Evolutionary conservation across 2,797 vertebrate genomes (phyloP).

Genomic region (Aldrovandia affinis): DNA sequence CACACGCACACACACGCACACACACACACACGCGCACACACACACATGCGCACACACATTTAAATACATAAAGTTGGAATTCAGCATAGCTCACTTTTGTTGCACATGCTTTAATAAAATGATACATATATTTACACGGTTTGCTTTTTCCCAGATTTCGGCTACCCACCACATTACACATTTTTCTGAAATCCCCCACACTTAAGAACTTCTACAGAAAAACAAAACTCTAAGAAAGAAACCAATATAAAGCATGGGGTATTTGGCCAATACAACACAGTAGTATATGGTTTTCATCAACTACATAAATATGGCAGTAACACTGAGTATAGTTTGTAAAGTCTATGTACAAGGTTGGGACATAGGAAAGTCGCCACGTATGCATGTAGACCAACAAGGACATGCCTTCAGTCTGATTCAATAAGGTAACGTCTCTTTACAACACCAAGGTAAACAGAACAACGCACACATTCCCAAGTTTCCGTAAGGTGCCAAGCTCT

Average conservation of each 20-base stretch:
- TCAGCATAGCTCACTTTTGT: constrained; percentile 80
- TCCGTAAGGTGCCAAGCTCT: background rate
- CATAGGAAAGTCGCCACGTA: constrained; percentile 75
- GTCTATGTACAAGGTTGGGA: constrained; percentile 88
- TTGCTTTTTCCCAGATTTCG: constrained; percentile 64
- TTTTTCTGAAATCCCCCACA: constrained; percentile 61
- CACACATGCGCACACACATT: constrained; percentile 61
- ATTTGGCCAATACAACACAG: constrained; percentile 89
- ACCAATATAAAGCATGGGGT: constrained; percentile 66
- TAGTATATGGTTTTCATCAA: constrained; percentile 82
- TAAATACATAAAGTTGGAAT: constrained; percentile 83
- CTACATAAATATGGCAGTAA: constrained; percentile 96
- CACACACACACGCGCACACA: constrained; percentile 61
- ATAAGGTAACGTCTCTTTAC: constrained; percentile 66
- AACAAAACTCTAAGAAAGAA: constrained; percentile 35
- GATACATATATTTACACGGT: constrained; percentile 95
- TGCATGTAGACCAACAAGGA: constrained; percentile 66
- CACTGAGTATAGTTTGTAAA: constrained; percentile 89
- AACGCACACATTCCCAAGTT: background rate
- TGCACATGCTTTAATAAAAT: constrained; percentile 99
- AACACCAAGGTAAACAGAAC: constrained; percentile 48
- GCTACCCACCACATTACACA: constrained; percentile 75
- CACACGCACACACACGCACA: constrained; percentile 49
- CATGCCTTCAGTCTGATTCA: constrained; percentile 78
- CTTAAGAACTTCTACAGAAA: constrained; percentile 60